Conservation (phyloP, 2,888 invertebrate genomes). For the Neoascia interrupta region DNA sequence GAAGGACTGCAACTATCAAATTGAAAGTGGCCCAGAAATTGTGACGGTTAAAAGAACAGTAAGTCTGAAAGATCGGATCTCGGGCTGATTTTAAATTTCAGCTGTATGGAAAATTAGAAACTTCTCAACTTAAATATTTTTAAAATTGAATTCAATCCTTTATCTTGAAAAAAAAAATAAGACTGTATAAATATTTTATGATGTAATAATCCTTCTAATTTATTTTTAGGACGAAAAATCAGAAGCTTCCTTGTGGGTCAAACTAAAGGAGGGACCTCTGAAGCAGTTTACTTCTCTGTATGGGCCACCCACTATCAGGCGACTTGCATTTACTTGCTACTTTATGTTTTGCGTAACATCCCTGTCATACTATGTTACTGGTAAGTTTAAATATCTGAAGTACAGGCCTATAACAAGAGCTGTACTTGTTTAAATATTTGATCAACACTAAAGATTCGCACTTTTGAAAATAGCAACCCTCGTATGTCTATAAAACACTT, state of each 20-base stretch:
- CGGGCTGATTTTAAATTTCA: not conserved
- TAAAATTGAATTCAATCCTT: too few relatives aligned
- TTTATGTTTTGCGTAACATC: conserved; percentile 79
- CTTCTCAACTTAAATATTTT: too few relatives aligned
- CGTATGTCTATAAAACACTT: not conserved
- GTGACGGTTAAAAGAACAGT: conserved; percentile 74
- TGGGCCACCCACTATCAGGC: conserved; percentile 75
- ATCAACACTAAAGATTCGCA: too few relatives aligned
- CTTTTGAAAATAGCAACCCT: not conserved
- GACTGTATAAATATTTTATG: not conserved
- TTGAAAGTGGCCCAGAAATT: conserved; percentile 71
- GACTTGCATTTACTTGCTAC: conserved; percentile 78
- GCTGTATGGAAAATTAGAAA: too few relatives aligned
- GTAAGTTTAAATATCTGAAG: too few relatives aligned
- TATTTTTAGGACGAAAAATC: conserved; percentile 70
- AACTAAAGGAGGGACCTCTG: conserved; percentile 75
- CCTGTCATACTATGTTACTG: conserved; percentile 78
- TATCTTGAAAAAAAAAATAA: too few relatives aligned
- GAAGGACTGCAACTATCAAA: conserved; percentile 75
- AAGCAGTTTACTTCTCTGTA: conserved; percentile 77
- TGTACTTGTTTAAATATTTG: too few relatives aligned
- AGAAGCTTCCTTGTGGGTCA: conserved; percentile 71
- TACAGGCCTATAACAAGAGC: too few relatives aligned
- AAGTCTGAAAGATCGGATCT: conserved; percentile 32
- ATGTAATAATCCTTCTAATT: too few relatives aligned